Evolutionary conservation across 2,888 invertebrate species (phyloP), one percentile per base, ranked within the genome.

Genomic region (Hoplodrina ambigua): DNA sequence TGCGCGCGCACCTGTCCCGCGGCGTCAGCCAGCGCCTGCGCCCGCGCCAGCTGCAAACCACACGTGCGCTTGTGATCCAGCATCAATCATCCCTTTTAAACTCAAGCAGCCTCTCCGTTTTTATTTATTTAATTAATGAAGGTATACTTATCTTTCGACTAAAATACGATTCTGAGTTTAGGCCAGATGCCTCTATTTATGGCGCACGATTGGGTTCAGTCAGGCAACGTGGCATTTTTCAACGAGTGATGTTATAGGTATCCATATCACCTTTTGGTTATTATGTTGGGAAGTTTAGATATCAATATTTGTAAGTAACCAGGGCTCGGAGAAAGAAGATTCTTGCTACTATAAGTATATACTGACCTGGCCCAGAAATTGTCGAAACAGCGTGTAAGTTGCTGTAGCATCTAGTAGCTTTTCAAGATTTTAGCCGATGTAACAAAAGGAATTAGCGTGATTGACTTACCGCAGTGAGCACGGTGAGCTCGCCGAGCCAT

Each of bases 401-500:
- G n/a, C 13, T 69, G n/a, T n/a, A 15, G n/a, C 13, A 30, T 46
- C 17, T 46, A 6, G 5, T 15, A 44, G 44, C 44, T 13, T 44
- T 37, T 2, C 20, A 25, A 69, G 17, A 8, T n/a, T 6, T n/a
- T 37, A 19, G 10, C 0, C 13, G 13, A 30, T 49, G 6, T n/a
- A 30, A 20, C 4, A 44, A 44, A 33, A 19, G 19, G 4, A 52
- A 7, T 20, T 19, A 15, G 25, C 15, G n/a, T n/a, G 52, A 44
- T 20, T n/a, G 74, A 96, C 97, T 97, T 90, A 98, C 98, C 96
- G 97, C 97, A 60, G 97, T 97, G 68, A 98, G 96, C 80, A 96
- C 97, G 87, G 97, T 97, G 84, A 98, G 96, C 91, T 98, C 98
- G 75, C 97, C 98, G 15, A 98, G 96, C 97, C 97, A 98, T 88